Evolutionary conservation across 1,140 invertebrate genomes (phyloP).

Genomic region (Phthorimaea operculella): DNA sequence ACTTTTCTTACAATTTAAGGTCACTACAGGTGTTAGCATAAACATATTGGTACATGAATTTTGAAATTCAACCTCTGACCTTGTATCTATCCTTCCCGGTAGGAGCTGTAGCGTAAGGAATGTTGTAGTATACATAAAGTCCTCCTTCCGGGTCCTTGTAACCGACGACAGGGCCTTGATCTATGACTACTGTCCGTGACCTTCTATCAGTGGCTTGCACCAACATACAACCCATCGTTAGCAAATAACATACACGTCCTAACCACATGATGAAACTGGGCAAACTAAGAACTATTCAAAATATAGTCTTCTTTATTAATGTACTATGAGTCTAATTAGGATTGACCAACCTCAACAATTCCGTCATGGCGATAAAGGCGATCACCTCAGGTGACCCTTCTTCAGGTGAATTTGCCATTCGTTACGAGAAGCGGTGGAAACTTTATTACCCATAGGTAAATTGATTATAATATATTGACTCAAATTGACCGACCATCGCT

Average conservation of each 20-base stretch:
- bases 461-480: too few relatives aligned
- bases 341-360: background rate
- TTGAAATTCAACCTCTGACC: too few relatives aligned
- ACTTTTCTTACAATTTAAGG: too few relatives aligned
- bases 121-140: slow-evolving; percentile 1
- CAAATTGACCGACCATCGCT: too few relatives aligned
- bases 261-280: too few relatives aligned
- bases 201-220: background rate
- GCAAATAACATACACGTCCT: too few relatives aligned
- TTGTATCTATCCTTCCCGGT: too few relatives aligned
- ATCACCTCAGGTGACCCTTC: background rate
- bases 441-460: too few relatives aligned
- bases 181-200: background rate
- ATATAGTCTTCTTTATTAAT: background rate
- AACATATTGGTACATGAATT: too few relatives aligned
- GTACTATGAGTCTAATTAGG: background rate
- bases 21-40: too few relatives aligned
- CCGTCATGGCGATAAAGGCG: too few relatives aligned
- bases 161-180: background rate
- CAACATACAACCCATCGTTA: too few relatives aligned
- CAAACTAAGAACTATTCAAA: background rate
- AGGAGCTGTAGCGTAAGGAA: background rate
- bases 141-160: background rate
- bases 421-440: background rate
- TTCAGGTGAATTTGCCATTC: background rate